phyloP scores from a whole-genome alignment of 2,888 invertebrate genomes.

The Aspidapion aeneum region DNA sequence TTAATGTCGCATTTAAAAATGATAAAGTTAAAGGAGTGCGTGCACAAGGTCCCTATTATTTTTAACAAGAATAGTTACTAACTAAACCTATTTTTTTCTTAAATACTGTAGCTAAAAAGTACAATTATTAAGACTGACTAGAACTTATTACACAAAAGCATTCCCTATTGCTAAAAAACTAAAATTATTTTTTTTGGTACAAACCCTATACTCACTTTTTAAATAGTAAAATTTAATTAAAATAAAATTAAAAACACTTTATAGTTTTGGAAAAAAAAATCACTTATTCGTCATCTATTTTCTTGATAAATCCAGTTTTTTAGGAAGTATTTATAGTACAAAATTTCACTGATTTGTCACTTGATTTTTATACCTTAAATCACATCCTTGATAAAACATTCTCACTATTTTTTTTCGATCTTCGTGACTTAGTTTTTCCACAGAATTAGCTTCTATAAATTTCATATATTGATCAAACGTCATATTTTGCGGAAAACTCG shows the following conservation, averaged over 20 bases:
- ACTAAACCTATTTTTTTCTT: too few relatives aligned
- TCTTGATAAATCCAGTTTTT: neutral
- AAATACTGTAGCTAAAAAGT: too few relatives aligned
- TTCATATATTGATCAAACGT: constrained; percentile 1
- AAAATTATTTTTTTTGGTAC: neutral
- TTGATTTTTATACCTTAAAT: constrained; percentile 13
- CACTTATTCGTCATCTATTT: neutral
- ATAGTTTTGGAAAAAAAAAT: neutral
- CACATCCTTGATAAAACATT: constrained; percentile 12
- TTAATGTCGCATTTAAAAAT: too few relatives aligned
- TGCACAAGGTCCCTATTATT: too few relatives aligned
- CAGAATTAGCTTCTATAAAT: constrained; percentile 1
- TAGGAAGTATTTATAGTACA: too few relatives aligned
- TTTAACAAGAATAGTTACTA: too few relatives aligned
- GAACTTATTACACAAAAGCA: neutral
- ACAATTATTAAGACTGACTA: neutral
- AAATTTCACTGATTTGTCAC: too few relatives aligned
- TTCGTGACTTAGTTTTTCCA: constrained; percentile 1
- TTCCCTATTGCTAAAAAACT: neutral
- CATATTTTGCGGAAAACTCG: neutral
- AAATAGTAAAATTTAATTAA: neutral
- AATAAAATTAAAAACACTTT: neutral
- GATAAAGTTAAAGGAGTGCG: too few relatives aligned
- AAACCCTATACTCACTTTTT: neutral
- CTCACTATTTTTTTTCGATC: constrained; percentile 9